These are phyloP conservation scores for Platalea minor DNA, from an alignment of 2,797 vertebrate species.

Conservation along the genomic window DNA sequence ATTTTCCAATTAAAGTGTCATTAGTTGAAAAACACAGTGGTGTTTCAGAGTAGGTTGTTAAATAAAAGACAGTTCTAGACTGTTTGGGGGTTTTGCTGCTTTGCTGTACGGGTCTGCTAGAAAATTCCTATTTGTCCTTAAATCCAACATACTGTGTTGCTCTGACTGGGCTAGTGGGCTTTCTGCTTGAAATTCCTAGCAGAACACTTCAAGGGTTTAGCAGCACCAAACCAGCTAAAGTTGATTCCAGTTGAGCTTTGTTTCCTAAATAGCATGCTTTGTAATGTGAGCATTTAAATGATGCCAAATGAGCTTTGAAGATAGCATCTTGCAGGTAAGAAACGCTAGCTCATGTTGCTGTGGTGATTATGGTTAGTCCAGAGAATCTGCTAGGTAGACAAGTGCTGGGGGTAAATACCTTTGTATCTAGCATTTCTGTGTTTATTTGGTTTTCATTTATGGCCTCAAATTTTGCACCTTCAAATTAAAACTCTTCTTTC, in stretches of 20 bases:
- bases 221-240: neutral
- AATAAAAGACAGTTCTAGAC: neutral
- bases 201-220: neutral
- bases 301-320: neutral
- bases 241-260: neutral
- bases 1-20: neutral
- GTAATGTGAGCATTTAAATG: neutral
- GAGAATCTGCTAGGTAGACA: neutral
- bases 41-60: neutral
- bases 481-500: neutral
- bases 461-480: neutral
- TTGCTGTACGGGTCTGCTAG: fast-evolving
- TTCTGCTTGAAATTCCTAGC: neutral
- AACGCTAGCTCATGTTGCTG: neutral
- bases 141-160: neutral
- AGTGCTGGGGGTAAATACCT: neutral
- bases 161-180: neutral
- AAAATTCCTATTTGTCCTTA: neutral
- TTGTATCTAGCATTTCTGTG: neutral
- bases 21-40: neutral
- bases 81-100: neutral
- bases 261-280: neutral
- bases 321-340: neutral
- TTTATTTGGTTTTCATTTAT: fast-evolving
- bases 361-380: too few relatives aligned